Evolutionary conservation across 1,140 invertebrate species (phyloP).

Genomic region (Heliconius melpomene): DNA sequence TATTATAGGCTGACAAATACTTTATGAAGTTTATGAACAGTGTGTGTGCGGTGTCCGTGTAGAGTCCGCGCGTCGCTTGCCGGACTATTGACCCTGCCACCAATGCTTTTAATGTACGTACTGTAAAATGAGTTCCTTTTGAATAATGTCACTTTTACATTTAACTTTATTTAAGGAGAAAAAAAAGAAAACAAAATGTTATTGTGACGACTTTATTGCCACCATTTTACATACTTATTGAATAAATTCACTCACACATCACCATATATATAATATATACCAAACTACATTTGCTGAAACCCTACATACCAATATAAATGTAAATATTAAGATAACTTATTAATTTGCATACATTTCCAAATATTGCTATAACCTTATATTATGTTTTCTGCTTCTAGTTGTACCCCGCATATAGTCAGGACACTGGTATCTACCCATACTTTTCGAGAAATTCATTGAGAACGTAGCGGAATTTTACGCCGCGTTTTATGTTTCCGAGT

Average conservation of each 20-base stretch:
- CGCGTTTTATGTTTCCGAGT: too few relatives aligned
- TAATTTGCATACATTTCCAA: neutral
- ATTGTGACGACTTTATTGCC: conserved; percentile 17
- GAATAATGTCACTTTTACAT: neutral
- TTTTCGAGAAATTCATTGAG: too few relatives aligned
- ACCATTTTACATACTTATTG: conserved; percentile 3
- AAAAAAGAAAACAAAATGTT: neutral
- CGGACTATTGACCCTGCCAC: too few relatives aligned
- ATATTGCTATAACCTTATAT: conserved; percentile 3
- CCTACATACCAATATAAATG: neutral
- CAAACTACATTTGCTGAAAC: neutral
- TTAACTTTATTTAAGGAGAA: neutral
- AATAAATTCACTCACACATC: conserved; percentile 22
- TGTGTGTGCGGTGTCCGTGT: too few relatives aligned
- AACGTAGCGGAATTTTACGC: too few relatives aligned
- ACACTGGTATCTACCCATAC: too few relatives aligned
- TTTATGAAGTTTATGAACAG: too few relatives aligned
- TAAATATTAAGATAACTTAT: neutral
- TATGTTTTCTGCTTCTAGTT: neutral
- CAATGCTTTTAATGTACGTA: too few relatives aligned
- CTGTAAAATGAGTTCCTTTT: too few relatives aligned
- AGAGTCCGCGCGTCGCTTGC: too few relatives aligned
- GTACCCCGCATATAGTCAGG: too few relatives aligned
- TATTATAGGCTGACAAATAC: too few relatives aligned
- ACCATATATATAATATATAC: neutral